Conservation (phyloP, 2,797 vertebrate species). For the Scolopax bukidnonensis region DNA sequence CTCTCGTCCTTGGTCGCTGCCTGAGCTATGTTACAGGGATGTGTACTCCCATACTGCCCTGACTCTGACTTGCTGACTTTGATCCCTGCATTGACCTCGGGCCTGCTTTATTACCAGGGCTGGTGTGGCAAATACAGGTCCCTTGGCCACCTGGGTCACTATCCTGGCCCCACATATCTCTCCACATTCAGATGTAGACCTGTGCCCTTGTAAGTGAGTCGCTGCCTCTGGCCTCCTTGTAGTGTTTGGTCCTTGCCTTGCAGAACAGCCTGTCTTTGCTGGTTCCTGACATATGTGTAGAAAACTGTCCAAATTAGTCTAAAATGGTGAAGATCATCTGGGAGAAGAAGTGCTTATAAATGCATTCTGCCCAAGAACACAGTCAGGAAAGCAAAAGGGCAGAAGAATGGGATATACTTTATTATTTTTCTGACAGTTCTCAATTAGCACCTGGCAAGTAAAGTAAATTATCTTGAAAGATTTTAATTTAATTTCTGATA, state of each 20-base stretch:
- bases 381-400: neutral
- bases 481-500: neutral
- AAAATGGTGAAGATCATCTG: neutral
- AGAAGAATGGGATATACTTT: neutral
- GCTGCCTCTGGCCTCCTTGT: rapidly evolving
- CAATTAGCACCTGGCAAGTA: neutral
- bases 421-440: neutral
- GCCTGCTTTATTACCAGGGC: rapidly evolving
- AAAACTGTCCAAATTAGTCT: neutral
- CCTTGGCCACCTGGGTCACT: rapidly evolving
- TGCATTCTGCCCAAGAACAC: neutral
- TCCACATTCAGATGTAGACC: neutral
- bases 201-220: too few species aligned
- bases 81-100: neutral
- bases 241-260: neutral
- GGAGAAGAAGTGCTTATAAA: neutral
- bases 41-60: neutral
- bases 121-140: neutral
- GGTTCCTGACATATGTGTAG: rapidly evolving
- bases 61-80: neutral
- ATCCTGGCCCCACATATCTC: rapidly evolving
- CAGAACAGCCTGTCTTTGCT: neutral
- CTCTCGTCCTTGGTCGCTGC: rapidly evolving
- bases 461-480: neutral
- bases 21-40: rapidly evolving